These are phyloP conservation scores for Liparis tanakae DNA, from an alignment of 2,797 vertebrate genomes.

Conservation along the genomic window DNA sequence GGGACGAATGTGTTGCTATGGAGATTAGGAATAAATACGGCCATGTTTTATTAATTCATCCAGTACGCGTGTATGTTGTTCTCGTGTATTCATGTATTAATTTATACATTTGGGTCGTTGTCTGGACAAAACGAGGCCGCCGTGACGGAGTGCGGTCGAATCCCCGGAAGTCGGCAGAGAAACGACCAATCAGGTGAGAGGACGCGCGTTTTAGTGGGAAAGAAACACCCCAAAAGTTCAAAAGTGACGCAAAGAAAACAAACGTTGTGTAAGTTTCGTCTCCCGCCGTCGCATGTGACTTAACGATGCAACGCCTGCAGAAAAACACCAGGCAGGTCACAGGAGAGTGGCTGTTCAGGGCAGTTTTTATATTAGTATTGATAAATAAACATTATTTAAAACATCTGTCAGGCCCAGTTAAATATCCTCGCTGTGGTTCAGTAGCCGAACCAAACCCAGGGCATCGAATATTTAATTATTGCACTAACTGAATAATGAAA, in stretches of 20 bases:
- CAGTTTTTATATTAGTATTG: slow-evolving; percentile 80
- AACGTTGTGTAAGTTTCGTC: slow-evolving; percentile 15
- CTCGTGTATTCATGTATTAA: slow-evolving; percentile 72
- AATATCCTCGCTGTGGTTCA: slow-evolving; percentile 81
- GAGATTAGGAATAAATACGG: slow-evolving; percentile 77
- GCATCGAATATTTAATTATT: slow-evolving; percentile 87
- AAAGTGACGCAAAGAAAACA: background rate
- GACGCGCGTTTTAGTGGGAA: background rate
- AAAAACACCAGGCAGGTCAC: slow-evolving; percentile 53
- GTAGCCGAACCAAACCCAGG: slow-evolving; percentile 81
- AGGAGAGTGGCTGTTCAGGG: slow-evolving; percentile 71
- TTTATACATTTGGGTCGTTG: slow-evolving; percentile 69
- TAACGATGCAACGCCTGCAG: slow-evolving; percentile 49
- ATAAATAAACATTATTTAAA: slow-evolving; percentile 90
- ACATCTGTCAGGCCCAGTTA: slow-evolving; percentile 86
- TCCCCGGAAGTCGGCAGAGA: slow-evolving; percentile 16
- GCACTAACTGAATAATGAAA: slow-evolving; percentile 85
- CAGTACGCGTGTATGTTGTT: slow-evolving; percentile 59
- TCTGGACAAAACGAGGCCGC: slow-evolving; percentile 45
- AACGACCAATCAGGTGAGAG: slow-evolving; percentile 24
- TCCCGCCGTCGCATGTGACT: background rate
- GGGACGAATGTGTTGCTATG: slow-evolving; percentile 66
- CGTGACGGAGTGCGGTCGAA: slow-evolving; percentile 8
- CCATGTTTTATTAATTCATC: slow-evolving; percentile 74
- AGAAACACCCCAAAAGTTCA: background rate